phyloP scores from a whole-genome alignment of 1,140 invertebrate species.

The Macrotrachela quadricornifera region DNA sequence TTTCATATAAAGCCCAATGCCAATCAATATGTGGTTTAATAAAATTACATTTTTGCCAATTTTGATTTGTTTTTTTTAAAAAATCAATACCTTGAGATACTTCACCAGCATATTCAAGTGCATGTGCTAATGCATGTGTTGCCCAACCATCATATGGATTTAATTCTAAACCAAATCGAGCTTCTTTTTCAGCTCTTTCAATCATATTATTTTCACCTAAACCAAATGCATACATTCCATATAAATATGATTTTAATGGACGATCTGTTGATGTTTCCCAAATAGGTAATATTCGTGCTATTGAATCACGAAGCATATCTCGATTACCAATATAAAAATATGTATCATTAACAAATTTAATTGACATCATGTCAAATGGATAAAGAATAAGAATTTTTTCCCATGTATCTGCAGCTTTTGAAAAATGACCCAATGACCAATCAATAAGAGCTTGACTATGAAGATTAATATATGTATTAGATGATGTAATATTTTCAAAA shows the following conservation, averaged over 20 bases:
- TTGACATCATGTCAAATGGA: conserved; percentile 35
- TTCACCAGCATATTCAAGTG: conserved; percentile 35
- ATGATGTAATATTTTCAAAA: no score
- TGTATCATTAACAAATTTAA: conserved; percentile 36
- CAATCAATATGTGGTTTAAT: conserved; percentile 38
- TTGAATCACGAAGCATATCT: conserved; percentile 31
- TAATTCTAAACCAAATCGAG: conserved; percentile 25
- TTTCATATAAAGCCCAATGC: conserved; percentile 36
- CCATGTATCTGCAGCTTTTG: conserved; percentile 28
- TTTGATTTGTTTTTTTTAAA: conserved; percentile 27
- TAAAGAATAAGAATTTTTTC: conserved; percentile 33
- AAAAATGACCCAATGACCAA: neutral
- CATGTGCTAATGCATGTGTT: conserved; percentile 37
- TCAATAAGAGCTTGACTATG: no score
- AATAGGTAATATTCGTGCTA: conserved; percentile 31
- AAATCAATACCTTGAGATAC: conserved; percentile 34
- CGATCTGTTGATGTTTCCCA: conserved; percentile 22
- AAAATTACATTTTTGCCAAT: conserved; percentile 34
- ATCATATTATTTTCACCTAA: conserved; percentile 35
- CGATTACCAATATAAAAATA: conserved; percentile 36
- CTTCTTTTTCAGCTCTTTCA: conserved; percentile 30
- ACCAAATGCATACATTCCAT: conserved; percentile 39
- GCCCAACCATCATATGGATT: conserved; percentile 36
- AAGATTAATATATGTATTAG: no score
- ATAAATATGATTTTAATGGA: conserved; percentile 34